Evolutionary conservation across 2,888 invertebrate species (phyloP), one percentile per base, ranked within the genome.

Genomic region (Pseudococcus jackbeardsleyi): DNA sequence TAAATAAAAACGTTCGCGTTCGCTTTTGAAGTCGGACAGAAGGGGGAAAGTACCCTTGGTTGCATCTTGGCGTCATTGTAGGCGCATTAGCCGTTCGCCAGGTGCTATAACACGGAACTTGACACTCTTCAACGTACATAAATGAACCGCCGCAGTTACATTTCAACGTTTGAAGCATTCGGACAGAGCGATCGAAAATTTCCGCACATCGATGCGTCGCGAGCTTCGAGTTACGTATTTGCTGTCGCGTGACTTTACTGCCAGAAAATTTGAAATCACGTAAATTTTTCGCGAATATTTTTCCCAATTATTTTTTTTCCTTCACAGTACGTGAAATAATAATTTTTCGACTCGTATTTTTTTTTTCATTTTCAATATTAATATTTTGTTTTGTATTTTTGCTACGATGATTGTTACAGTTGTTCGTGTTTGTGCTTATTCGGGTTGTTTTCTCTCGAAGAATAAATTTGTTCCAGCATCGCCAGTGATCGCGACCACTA

Each of bases 61-160:
- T 79, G 79, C 79, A 79, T 79, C 42, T 79, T 42, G 26, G 79
- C 79, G 39, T 79, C 79, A 79, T 42, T 42, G 79, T 79, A 79
- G 79, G 79, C 79, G 79, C 79, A 79, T 79, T 42, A 79, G 42
- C 79, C 79, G 42, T 42, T 79, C 79, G 42, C 79, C 79, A 79
- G 79, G 79, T 79, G 79, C 79, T 79, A 79, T 42, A 79, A 79
- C 79, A 79, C 79, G 79, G 79, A 79, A 79, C 79, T 79, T 79
- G 42, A 79, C 79, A 79, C 79, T 79, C 79, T 79, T 79, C 79
- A 42, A 79, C 42, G 42, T 79, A 79, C 19, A 46, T 79, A 42
- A 79, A 79, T 42, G 79, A 79, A 79, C 42, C 79, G 79, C 79
- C 79, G 79, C 79, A 79, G 79, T 79, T 79, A 79, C 42, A 79